phyloP scores from a whole-genome alignment of 2,888 invertebrate genomes.

The Philereme transversata region DNA sequence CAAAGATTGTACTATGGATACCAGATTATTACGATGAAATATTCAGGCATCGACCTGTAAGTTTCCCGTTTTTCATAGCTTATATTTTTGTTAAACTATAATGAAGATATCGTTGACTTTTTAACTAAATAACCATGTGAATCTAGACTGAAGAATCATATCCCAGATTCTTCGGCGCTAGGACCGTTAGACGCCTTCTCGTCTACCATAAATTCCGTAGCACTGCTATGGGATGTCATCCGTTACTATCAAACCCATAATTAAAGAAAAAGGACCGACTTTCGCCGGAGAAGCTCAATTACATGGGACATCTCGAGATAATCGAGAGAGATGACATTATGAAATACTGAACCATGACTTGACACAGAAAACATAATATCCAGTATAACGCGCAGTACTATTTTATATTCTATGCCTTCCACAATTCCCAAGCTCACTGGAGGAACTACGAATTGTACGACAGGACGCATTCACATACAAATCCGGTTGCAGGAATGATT shows the following conservation, averaged over 20 bases:
- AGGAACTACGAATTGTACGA: constrained; percentile 38
- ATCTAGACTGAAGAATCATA: no score
- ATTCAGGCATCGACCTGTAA: no score
- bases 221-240: neutral
- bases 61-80: no score
- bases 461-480: constrained; percentile 11
- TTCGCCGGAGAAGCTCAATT: constrained; percentile 5
- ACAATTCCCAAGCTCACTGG: constrained; percentile 40
- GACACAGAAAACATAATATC: constrained; percentile 16
- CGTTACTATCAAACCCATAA: constrained; percentile 1
- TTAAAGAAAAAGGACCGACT: neutral
- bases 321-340: constrained; percentile 20
- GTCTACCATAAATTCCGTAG: neutral
- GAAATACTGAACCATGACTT: constrained; percentile 18
- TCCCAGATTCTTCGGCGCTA: no score
- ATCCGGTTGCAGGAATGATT: constrained; percentile 10
- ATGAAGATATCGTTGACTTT: no score
- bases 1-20: no score
- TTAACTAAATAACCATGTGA: no score
- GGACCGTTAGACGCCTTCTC: no score
- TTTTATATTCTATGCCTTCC: constrained; percentile 13
- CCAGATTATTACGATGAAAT: no score
- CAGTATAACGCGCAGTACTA: neutral
- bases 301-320: constrained; percentile 8
- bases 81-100: no score